Evolutionary conservation across 2,797 vertebrate species (phyloP), one percentile per base, ranked within the genome.

Genomic region (Trachurus trachurus): DNA sequence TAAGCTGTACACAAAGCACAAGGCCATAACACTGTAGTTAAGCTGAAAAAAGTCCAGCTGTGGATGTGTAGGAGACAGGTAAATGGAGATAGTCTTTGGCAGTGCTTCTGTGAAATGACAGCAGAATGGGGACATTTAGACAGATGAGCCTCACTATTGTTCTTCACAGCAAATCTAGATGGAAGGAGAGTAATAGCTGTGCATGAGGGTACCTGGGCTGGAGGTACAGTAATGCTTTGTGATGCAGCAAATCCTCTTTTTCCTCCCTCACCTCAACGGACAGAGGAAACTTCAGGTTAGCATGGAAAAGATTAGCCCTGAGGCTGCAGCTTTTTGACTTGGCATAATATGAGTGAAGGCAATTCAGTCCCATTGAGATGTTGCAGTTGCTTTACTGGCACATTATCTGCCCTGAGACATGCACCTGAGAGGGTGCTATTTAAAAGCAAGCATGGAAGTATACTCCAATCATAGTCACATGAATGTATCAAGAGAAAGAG

Each of bases 71-170:
- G 44, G 54, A 71, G 29, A 56, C 9, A 13, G 34, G 26, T 40
- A 57, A 58, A 49, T n/a, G 11, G 29, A 45, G 52, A 64, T 13
- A 19, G 37, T 68, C 11, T 68, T 67, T 74, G 71, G 45, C 19
- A 62, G 68, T 49, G 21, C 71, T 83, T 74, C 58, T 47, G 21
- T 66, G 63, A 66, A 82, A 76, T 54, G n/a, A 69, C 60, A 66
- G 49, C 45, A 57, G 63, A 37, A 65, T 31, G 61, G 61, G 60
- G 45, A 66, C 29, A 71, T 67, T 80, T 13, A 71, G 39, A 85
- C 49, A 56, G 13, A 75, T 57, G 26, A 73, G 54, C 19, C 31
- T 69, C 39, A 15, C 17, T 52, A 34, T 42, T 10, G 12, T 72
- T 80, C 60, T 56, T 81, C 31, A 66, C 53, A 21, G 73, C 40